These are phyloP conservation scores for Brassicogethes aeneus DNA, from an alignment of 2,888 invertebrate genomes.

Conservation along the genomic window DNA sequence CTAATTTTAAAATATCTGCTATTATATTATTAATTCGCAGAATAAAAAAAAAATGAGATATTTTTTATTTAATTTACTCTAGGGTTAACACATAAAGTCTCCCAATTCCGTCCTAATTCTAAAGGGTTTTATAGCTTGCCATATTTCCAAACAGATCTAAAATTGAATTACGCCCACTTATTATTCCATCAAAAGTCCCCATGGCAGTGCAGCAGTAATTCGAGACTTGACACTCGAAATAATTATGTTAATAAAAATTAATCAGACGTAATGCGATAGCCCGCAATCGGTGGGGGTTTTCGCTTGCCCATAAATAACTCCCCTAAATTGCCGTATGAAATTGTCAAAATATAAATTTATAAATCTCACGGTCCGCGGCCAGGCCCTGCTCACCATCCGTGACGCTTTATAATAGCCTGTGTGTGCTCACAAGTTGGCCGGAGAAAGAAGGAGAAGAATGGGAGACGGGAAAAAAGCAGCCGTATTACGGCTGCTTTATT, in stretches of 20 bases:
- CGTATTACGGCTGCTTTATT: slow-evolving; percentile 3
- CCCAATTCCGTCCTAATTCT: too few species aligned
- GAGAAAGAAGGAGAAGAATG: too few species aligned
- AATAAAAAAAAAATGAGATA: too few species aligned
- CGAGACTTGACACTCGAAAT: not conserved
- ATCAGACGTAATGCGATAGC: slow-evolving; percentile 28
- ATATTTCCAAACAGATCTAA: too few species aligned
- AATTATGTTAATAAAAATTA: slow-evolving; percentile 10
- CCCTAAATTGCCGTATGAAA: slow-evolving; percentile 38
- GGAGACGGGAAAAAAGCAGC: not conserved
- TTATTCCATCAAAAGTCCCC: too few species aligned
- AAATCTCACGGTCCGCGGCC: slow-evolving; percentile 40
- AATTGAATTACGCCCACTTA: too few species aligned
- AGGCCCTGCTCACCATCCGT: slow-evolving; percentile 36
- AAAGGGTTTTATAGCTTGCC: too few species aligned
- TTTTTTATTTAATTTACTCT: too few species aligned
- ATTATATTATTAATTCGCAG: too few species aligned
- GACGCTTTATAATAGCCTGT: slow-evolving; percentile 36
- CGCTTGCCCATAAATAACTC: slow-evolving; percentile 35
- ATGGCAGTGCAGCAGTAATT: too few species aligned
- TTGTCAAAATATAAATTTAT: slow-evolving; percentile 45
- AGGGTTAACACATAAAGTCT: too few species aligned
- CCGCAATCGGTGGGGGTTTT: slow-evolving; percentile 20
- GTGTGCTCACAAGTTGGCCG: slow-evolving; percentile 35
- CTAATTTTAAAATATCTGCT: too few species aligned